Base-by-base conservation (phyloP, 2,888 invertebrate species). In the Acleris emargana region DNA sequence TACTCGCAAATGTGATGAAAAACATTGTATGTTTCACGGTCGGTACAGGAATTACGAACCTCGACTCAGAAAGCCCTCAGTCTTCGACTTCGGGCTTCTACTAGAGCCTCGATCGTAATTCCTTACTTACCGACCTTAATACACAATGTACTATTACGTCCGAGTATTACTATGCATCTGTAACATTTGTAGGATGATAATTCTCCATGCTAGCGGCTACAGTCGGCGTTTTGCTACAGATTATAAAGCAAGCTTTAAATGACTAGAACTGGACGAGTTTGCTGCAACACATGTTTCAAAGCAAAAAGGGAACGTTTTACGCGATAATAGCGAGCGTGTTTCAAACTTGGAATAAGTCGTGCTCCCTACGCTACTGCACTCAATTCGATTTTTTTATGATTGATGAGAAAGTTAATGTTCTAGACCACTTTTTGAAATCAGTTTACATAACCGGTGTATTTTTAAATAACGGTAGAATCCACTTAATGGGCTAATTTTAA, bases 291-390 rank as follows among this genome's bases (percentile, higher is more conserved):
- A 62, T 49, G 38, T 22, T 49, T 58, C 16, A 25, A 22, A 54
- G 54, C 38, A 18, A 62, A 60, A 61, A 54, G 61, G 28, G 17
- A 55, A 38, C 42, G 28, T 45, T 55, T 11, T 55, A 38, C 16
- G 18, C 16, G 18, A 62, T 51, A 57, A 57, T 62, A 62, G 43
- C 28, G 43, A 51, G 17, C 57, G 49, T 17, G 51, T 62, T 62
- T 57, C 13, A 51, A 57, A 62, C 57, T 51, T 9, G n/a, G 4
- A 54, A 53, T 25, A 18, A 32, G 20, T 20, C 43, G 20, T 13
- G 52, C 7, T n/a, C n/a, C n/a, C n/a, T n/a, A 52, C 11, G 22
- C 28, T 49, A 38, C 13, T 42, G 49, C 13, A 38, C 47, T 32
- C 47, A 54, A 38, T 38, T 11, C 11, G 18, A 53, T 42, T 22